Evolutionary conservation across 2,797 vertebrate species (phyloP).

Genomic region (Tauraco hartlaubi): DNA sequence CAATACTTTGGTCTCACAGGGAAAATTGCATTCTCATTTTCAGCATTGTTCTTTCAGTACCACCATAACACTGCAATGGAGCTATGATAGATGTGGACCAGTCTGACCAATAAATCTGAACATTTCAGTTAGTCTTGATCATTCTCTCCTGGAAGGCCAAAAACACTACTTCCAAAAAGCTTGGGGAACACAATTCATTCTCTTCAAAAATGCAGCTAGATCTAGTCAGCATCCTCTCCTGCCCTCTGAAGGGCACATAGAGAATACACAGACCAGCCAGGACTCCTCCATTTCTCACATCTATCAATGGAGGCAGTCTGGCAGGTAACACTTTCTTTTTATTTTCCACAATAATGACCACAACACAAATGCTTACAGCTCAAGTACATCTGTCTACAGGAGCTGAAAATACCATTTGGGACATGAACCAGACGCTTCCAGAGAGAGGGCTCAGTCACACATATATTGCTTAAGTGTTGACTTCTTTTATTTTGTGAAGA

Average conservation of each 20-base stretch:
- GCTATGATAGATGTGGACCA: background rate
- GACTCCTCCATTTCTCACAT: background rate
- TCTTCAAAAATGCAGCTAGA: background rate
- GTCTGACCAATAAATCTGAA: background rate
- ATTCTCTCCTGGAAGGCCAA: background rate
- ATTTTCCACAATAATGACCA: background rate
- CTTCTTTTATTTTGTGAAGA: background rate
- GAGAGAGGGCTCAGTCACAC: background rate
- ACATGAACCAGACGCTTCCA: background rate
- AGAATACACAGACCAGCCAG: accelerated
- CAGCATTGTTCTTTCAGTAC: background rate
- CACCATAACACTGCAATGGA: background rate
- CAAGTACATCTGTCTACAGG: background rate
- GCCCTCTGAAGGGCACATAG: background rate
- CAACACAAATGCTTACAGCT: background rate
- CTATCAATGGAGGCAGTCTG: background rate
- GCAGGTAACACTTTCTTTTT: background rate
- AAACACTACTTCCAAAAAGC: background rate
- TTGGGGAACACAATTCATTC: background rate
- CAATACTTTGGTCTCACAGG: background rate
- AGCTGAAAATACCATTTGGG: background rate
- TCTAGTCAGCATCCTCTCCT: background rate
- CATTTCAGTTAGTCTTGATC: background rate
- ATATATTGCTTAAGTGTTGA: background rate
- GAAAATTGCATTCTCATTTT: background rate